Evolutionary conservation across 1,140 invertebrate genomes (phyloP), one percentile per base, ranked within the genome.

Genomic region (Orchesella cincta): DNA sequence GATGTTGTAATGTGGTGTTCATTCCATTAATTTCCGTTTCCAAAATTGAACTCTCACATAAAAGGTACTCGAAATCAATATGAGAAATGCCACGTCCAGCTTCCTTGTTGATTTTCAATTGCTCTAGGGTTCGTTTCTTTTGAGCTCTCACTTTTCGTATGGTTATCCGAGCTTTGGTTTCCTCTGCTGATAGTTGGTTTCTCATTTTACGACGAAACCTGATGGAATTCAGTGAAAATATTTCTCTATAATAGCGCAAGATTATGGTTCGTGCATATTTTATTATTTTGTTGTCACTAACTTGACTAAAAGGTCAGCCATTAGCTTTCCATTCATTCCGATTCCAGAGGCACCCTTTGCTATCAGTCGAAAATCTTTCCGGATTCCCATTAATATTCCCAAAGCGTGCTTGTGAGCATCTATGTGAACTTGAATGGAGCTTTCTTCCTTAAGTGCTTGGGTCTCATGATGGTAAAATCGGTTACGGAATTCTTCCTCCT

Each of bases 291-390:
- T n/a, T n/a, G n/a, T n/a, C n/a, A 57, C 39, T 5, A 39, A 73
- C 71, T 51, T 73, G 14, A 73, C 35, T 26, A 73, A 28, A 73
- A 73, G 23, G 71, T 73, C 71, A n/a, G 71, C 34, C 71, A 73
- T 73, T 12, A 51, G 18, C 23, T 51, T 73, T 2, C 35, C 39
- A 26, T 26, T 46, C 71, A 73, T 73, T 36, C 62, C 35, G 16
- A 23, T 46, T 2, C 71, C 39, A 23, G 62, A 67, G 20, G 71
- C 39, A 12, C 39, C 71, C 5, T 73, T 36, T 14, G 39, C 46
- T 14, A 73, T 73, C 2, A 36, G 34, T 3, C 36, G 8, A 31
- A 73, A 73, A 73, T 73, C 71, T 29, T 51, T 46, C 16, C 71
- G 3, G 23, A 73, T 46, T 28, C 23, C 71, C 35, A 73, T 36